Percentiles rank a stretch among this genome's conserved stretches.
Evolutionary conservation across 1,140 invertebrate genomes (phyloP).

Genomic region (Eupeodes corollae): DNA sequence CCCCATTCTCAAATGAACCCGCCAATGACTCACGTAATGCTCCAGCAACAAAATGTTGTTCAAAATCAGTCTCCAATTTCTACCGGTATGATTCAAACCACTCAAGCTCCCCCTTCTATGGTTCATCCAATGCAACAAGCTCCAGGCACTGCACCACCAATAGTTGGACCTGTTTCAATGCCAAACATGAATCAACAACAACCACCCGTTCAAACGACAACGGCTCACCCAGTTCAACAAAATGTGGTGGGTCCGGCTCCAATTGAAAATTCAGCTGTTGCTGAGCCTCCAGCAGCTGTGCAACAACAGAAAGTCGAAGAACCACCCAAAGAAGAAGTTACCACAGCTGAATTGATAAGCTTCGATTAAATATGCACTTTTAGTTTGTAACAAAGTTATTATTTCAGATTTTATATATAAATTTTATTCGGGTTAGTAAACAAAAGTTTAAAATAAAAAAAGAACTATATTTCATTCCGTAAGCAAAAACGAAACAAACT

Average conservation of each 20-base stretch:
- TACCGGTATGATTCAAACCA: constrained; percentile 3
- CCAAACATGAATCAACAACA: constrained; percentile 11
- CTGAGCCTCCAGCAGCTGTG: constrained; percentile 27
- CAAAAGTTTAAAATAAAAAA: no score
- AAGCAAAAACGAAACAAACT: no score
- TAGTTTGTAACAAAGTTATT: no score
- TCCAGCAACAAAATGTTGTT: constrained; percentile 31
- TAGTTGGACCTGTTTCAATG: constrained; percentile 4
- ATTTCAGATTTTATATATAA: no score
- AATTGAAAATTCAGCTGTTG: constrained; percentile 27
- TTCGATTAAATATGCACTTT: constrained; percentile 46
- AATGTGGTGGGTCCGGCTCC: background rate
- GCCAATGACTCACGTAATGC: constrained; percentile 36
- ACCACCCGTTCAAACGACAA: constrained; percentile 19
- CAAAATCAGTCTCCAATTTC: constrained; percentile 22
- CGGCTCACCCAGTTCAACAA: constrained; percentile 19
- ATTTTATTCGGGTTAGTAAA: no score
- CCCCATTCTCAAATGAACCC: constrained; percentile 13
- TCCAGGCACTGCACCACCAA: background rate
- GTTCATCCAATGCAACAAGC: background rate
- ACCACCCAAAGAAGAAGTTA: constrained; percentile 39
- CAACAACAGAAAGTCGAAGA: constrained; percentile 34
- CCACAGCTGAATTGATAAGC: constrained; percentile 57
- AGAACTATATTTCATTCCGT: no score
- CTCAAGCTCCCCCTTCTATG: constrained; percentile 7